phyloP scores from a whole-genome alignment of 2,113 vertebrate genomes.

The Nematolebias whitei region DNA sequence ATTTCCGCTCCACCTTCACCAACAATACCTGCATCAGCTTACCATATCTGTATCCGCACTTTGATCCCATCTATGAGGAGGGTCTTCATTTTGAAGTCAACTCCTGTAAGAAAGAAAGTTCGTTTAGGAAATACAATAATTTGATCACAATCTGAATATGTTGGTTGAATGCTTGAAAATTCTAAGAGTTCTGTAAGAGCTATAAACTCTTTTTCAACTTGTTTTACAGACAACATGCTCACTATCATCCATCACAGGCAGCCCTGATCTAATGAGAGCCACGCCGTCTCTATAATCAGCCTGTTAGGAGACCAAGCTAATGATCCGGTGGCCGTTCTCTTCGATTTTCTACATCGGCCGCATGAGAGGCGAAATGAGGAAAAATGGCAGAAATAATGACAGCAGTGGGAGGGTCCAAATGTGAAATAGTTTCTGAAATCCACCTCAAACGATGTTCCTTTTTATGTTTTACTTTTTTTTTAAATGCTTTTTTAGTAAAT shows the following conservation, averaged over 20 bases:
- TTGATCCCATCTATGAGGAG: slow-evolving; percentile 84
- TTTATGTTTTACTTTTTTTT: no score
- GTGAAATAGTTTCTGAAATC: no score
- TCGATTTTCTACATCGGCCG: slow-evolving; percentile 33
- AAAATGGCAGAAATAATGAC: neutral
- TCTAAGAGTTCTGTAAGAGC: neutral
- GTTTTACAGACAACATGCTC: neutral
- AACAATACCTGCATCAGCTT: slow-evolving; percentile 37
- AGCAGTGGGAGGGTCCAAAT: neutral
- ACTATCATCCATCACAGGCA: slow-evolving; percentile 26
- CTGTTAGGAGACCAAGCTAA: slow-evolving; percentile 32
- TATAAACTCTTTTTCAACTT: neutral
- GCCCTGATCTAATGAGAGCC: slow-evolving; percentile 18
- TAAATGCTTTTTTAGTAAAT: no score
- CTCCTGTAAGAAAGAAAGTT: slow-evolving; percentile 66
- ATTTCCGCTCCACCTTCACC: no score
- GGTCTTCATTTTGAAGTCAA: slow-evolving; percentile 87
- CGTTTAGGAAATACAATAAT: slow-evolving; percentile 8
- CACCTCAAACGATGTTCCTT: no score
- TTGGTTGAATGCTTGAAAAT: neutral
- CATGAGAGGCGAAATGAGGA: slow-evolving; percentile 1
- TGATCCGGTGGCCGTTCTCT: slow-evolving; percentile 14
- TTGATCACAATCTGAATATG: neutral
- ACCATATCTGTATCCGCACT: slow-evolving; percentile 86
- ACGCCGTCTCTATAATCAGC: slow-evolving; percentile 24